Base-by-base conservation (phyloP, 2,888 invertebrate species). In the Cheilosia pagana region DNA sequence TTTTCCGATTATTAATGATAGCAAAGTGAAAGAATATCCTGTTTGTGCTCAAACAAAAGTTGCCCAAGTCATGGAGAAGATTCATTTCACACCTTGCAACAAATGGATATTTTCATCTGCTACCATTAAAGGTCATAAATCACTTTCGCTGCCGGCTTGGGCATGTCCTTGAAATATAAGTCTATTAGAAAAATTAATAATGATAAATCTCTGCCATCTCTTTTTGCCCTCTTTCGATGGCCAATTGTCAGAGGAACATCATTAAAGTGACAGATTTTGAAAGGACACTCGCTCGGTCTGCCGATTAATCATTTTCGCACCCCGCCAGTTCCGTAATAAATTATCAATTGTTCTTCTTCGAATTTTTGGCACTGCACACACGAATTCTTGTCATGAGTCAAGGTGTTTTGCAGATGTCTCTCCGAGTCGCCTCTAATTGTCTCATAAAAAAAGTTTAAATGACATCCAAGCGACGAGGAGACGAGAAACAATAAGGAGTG, bases 261-360 rank as follows among this genome's bases (percentile, higher is more conserved):
- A 85, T 85, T 85, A 76, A 71, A 76, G 48, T 81, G 81, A 85
- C 75, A 85, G 65, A 85, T 71, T 85, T 67, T 76, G 55, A 85
- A 81, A 70, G 71, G 68, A 82, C 76, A 67, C 57, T 57, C 48
- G 28, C 63, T 53, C 65, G 39, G 60, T 39, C 28, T 35, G 63
- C 59, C 81, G 70, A 85, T 81, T 85, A 85, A 85, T 85, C 85
- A 85, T 85, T 81, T 76, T 85, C 71, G 60, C 71, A 81, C 71
- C 59, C 57, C 52, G 59, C n/a, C 16, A 31, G 19, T 23, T 57
- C 25, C 35, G 52, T 55, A 25, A 75, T 55, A 78, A 62, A 62
- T 67, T 55, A 10, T 48, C 43, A 7, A 48, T 67, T 12, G 12
- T 70, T 45, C 16, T n/a, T 10, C 8, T 8, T 45, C 35, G 21